Conservation (phyloP, 1,140 invertebrate species). For the Drosophila punjabiensis region DNA sequence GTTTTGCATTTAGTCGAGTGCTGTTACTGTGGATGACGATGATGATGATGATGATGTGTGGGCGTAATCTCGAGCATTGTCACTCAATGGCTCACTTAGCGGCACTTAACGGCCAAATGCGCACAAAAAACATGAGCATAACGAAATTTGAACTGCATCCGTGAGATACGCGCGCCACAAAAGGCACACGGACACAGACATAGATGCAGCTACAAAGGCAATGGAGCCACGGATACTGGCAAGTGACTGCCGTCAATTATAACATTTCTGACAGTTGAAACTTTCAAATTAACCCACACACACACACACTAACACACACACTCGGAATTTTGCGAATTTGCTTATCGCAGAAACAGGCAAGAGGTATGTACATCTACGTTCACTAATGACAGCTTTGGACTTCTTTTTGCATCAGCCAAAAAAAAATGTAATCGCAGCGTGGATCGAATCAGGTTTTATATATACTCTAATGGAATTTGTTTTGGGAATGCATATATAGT, state of each 20-base stretch:
- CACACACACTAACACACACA: conserved; percentile 21
- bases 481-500: no score
- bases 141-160: conserved; percentile 63
- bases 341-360: conserved; percentile 19
- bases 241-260: conserved; percentile 65
- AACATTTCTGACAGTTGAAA: conserved; percentile 68
- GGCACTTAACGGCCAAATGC: conserved; percentile 66
- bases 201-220: conserved; percentile 15
- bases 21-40: background rate
- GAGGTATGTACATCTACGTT: conserved; percentile 13
- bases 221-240: conserved; percentile 19
- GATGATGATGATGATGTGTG: conserved; percentile 34
- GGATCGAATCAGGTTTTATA: background rate
- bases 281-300: conserved; percentile 74
- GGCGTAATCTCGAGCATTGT: conserved; percentile 67
- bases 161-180: conserved; percentile 42
- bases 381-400: conserved; percentile 17
- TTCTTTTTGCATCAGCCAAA: conserved; percentile 45
- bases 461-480: background rate
- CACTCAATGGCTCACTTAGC: conserved; percentile 74
- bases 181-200: conserved; percentile 21
- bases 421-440: background rate
- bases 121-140: conserved; percentile 43
- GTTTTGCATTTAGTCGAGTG: conserved; percentile 51
- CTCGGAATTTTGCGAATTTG: conserved; percentile 16